Conservation (phyloP, 2,113 vertebrate species). For the Myotis yumanensis region DNA sequence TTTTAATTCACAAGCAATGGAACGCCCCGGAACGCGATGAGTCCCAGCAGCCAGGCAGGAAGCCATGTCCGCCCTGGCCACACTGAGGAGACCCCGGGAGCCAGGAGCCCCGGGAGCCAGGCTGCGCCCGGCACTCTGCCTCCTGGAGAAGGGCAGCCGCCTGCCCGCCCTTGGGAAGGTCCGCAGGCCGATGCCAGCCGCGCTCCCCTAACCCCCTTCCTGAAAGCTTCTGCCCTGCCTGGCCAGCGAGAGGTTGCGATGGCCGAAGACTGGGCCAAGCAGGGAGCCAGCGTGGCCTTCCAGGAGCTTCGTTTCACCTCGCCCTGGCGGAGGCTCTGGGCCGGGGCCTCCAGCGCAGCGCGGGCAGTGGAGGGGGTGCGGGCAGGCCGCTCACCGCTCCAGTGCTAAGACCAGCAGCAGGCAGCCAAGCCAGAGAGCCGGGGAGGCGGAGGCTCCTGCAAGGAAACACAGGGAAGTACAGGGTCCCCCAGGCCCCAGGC, state of each 20-base stretch:
- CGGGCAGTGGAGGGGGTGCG: rapidly evolving
- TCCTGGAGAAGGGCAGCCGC: neutral
- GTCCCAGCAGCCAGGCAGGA: constrained; percentile 60
- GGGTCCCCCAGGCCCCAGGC: too few relatives aligned
- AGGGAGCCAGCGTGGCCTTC: neutral
- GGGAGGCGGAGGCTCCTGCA: neutral
- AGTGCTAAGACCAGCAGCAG: neutral
- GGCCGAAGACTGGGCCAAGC: neutral
- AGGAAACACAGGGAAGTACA: constrained; percentile 1
- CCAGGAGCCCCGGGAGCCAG: too few relatives aligned
- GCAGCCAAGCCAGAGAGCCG: constrained; percentile 45
- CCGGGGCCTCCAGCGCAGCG: neutral
- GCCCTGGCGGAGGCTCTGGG: neutral
- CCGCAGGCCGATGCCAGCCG: neutral
- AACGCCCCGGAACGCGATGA: constrained; percentile 56
- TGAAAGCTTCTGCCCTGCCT: neutral
- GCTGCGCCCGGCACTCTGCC: neutral
- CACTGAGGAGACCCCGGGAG: too few relatives aligned
- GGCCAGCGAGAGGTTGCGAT: neutral
- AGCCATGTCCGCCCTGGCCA: neutral
- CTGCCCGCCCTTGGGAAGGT: neutral
- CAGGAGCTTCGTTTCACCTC: neutral
- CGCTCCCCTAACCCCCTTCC: neutral
- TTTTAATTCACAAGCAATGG: constrained; percentile 71
- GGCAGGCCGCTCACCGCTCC: neutral